Conservation (phyloP, 2,888 invertebrate genomes). For the Mechanitis mazaeus region DNA sequence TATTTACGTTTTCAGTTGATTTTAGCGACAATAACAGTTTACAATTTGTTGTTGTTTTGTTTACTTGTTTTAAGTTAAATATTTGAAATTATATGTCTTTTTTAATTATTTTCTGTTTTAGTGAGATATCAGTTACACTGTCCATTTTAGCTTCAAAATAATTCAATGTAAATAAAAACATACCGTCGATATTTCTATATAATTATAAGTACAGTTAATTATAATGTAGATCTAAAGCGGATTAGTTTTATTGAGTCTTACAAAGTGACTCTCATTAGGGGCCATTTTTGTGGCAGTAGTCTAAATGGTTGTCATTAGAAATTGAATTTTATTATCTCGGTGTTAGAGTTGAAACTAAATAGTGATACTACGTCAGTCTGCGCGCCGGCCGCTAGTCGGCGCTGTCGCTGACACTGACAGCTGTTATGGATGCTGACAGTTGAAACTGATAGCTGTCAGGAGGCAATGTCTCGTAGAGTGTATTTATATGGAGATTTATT, state of each 20-base stretch:
- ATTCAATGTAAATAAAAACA: neutral
- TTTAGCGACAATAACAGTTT: constrained; percentile 1
- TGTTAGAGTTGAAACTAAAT: constrained; percentile 23
- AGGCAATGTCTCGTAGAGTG: constrained; percentile 40
- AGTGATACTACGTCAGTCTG: constrained; percentile 16
- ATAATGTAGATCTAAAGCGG: constrained; percentile 8
- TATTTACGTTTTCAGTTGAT: neutral
- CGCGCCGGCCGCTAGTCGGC: neutral
- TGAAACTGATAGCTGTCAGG: constrained; percentile 33
- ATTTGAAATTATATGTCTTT: too few relatives aligned
- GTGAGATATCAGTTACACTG: too few relatives aligned
- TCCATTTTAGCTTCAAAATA: too few relatives aligned
- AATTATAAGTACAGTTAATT: neutral
- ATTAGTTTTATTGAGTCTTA: constrained; percentile 21
- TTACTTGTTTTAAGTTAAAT: too few relatives aligned
- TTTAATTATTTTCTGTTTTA: too few relatives aligned
- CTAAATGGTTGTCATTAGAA: constrained; percentile 25
- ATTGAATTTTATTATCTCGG: constrained; percentile 23
- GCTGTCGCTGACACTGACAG: neutral
- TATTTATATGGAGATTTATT: constrained; percentile 65
- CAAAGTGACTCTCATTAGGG: neutral
- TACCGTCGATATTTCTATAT: constrained; percentile 1
- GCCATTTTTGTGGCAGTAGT: constrained; percentile 11
- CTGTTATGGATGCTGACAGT: neutral
- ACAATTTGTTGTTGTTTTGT: too few relatives aligned